A percentile compares a stretch with the other conserved stretches of the same genome.
Evolutionary conservation across 2,888 invertebrate species (phyloP).

Genomic region (Acleris cristana): DNA sequence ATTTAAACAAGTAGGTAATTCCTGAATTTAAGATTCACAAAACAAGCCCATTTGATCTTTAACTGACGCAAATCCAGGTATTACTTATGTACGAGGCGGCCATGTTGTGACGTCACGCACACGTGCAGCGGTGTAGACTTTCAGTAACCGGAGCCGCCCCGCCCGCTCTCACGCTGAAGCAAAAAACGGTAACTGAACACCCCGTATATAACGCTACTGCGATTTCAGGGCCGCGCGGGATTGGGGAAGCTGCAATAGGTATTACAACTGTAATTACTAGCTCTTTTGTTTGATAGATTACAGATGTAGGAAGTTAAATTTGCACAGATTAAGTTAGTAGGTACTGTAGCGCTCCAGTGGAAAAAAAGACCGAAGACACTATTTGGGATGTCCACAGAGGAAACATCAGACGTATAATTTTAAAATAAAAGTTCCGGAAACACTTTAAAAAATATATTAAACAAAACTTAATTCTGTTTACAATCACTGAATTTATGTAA

Average conservation of each 20-base stretch:
- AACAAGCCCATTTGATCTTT: background rate
- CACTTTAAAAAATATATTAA: no score
- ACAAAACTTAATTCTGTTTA: no score
- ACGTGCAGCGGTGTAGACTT: conserved; percentile 80
- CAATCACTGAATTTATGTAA: no score
- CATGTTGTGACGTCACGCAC: conserved; percentile 58
- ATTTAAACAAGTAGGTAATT: no score
- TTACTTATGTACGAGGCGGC: conserved; percentile 43
- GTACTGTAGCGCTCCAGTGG: no score
- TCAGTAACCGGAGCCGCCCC: conserved; percentile 71
- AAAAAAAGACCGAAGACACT: no score
- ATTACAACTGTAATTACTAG: background rate
- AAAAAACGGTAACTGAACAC: conserved; percentile 70
- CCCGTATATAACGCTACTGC: conserved; percentile 51
- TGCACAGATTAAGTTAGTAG: no score
- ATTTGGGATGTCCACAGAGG: no score
- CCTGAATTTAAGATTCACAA: background rate
- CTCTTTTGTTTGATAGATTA: no score
- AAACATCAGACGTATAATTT: no score
- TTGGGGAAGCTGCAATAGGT: background rate
- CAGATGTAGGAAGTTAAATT: no score
- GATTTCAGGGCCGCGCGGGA: conserved; percentile 38
- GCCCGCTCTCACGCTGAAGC: conserved; percentile 68
- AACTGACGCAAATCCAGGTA: background rate
- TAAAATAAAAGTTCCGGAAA: no score